Evolutionary conservation across 2,797 vertebrate species (phyloP).

Genomic region (Channallabes apus): DNA sequence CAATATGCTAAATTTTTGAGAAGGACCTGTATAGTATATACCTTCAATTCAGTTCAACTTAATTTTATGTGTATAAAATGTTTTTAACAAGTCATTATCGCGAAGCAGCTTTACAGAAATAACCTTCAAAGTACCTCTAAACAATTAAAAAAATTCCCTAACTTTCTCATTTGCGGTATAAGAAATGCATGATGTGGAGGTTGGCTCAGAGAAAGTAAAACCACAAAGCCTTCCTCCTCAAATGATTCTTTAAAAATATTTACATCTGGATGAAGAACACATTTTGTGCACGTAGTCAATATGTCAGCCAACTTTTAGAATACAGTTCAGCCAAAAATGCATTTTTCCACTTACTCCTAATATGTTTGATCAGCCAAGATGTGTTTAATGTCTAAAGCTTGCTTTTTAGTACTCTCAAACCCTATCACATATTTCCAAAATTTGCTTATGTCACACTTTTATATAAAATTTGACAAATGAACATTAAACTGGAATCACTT

Average conservation of each 20-base stretch:
- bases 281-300: not conserved
- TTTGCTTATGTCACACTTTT: not conserved
- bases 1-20: too few species aligned
- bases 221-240: not conserved
- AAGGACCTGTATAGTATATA: too few species aligned
- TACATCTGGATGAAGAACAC: constrained; percentile 8
- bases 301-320: not conserved
- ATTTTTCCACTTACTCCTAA: not conserved
- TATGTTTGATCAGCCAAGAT: constrained; percentile 10
- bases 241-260: constrained; percentile 14
- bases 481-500: not conserved
- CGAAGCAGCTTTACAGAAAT: too few species aligned
- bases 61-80: too few species aligned
- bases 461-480: not conserved
- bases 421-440: not conserved
- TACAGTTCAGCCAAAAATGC: constrained; percentile 1
- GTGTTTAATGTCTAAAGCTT: not conserved
- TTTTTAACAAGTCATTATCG: too few species aligned
- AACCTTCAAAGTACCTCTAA: too few species aligned
- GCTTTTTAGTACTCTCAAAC: not conserved
- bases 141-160: not conserved
- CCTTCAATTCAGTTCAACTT: too few species aligned
- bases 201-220: constrained; percentile 5
- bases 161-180: constrained; percentile 35
- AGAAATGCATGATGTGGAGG: not conserved